Evolutionary conservation across 1,140 invertebrate genomes (phyloP).

Genomic region (Thrips palmi): DNA sequence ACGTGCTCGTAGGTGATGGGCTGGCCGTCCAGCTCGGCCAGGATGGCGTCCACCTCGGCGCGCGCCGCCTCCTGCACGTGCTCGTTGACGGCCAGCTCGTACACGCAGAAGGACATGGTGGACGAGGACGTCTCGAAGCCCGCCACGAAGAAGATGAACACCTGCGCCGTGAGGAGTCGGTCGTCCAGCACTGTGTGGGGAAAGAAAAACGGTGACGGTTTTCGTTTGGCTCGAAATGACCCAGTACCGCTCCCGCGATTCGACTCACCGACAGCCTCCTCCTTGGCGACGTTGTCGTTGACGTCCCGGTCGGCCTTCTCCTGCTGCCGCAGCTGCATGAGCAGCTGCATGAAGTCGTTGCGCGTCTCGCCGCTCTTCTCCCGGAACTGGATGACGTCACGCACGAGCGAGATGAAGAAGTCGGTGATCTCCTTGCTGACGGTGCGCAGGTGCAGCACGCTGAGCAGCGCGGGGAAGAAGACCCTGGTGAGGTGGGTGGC

Average conservation of each 20-base stretch:
- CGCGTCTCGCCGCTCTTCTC: slow-evolving; percentile 27
- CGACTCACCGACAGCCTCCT: too few relatives aligned
- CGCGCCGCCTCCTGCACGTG: slow-evolving; percentile 23
- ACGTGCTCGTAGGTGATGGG: background rate
- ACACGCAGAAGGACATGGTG: slow-evolving; percentile 17
- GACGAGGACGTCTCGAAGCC: slow-evolving; percentile 17
- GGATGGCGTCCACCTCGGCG: slow-evolving; percentile 22
- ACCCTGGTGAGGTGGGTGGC: too few relatives aligned
- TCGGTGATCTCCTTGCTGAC: slow-evolving; percentile 20
- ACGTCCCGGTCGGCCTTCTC: slow-evolving; percentile 16
- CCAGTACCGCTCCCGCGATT: too few relatives aligned
- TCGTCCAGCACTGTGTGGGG: slow-evolving; percentile 11
- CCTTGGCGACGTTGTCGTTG: too few relatives aligned
- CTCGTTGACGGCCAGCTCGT: slow-evolving; percentile 26
- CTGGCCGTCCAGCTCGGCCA: slow-evolving; percentile 14
- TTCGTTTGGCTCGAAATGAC: too few relatives aligned
- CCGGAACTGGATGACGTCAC: slow-evolving; percentile 30
- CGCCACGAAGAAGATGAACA: slow-evolving; percentile 10
- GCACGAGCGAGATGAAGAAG: slow-evolving; percentile 28
- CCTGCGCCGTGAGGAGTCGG: slow-evolving; percentile 18
- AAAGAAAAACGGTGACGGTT: too few relatives aligned
- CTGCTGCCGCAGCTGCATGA: slow-evolving; percentile 30
- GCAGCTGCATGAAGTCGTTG: slow-evolving; percentile 33
- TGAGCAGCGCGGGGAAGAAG: slow-evolving; percentile 13
- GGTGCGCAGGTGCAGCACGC: slow-evolving; percentile 14